Evolutionary conservation across 2,888 invertebrate species (phyloP), one percentile per base, ranked within the genome.

Genomic region (Melanchra persicariae): DNA sequence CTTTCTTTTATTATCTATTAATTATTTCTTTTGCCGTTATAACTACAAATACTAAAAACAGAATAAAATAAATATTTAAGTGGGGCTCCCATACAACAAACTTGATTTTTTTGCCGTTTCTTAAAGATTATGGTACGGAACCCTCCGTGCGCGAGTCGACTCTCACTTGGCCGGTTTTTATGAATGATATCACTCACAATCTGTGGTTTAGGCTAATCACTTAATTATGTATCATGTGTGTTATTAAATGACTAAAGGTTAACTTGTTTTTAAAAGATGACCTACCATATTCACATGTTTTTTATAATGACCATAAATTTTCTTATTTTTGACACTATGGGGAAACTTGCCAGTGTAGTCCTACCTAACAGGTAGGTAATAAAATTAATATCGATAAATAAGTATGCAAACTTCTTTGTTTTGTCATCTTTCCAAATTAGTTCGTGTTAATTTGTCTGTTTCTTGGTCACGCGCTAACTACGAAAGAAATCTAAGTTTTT

Each of bases 361-460:
- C 57, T 40, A 10, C 74, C 64, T 62, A 24, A 59, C 79, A 74
- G 6, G 64, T 75, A 74, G 6, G 64, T 7, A 52, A 63, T 12
- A 26, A 26, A 34, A 45, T 40, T 57, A 60, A 49, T 74, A 47
- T 19, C 30, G 62, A 51, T 78, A 81, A 66, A 66, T n/a, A 30
- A 40, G 49, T 30, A 19, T 40, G 34, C 51, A 70, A 64, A 64
- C 61, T 40, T 40, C 22, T 12, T 65, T 43, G 10, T 45, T 79
- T 59, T 54, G 64, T 61, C 66, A 65, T 67, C 7, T 51, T 45
- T 45, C 57, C 55, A 74, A 73, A 80, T 54, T 40, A 60, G 65
- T 45, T 34, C 7, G 17, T 58, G 64, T 54, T 3, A 8, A 47
- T 12, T 45, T 26, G 3, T 10, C 5, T 54, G 12, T 61, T 26